These are phyloP conservation scores for Parnassius apollo DNA, from an alignment of 2,888 invertebrate genomes.

Conservation along the genomic window DNA sequence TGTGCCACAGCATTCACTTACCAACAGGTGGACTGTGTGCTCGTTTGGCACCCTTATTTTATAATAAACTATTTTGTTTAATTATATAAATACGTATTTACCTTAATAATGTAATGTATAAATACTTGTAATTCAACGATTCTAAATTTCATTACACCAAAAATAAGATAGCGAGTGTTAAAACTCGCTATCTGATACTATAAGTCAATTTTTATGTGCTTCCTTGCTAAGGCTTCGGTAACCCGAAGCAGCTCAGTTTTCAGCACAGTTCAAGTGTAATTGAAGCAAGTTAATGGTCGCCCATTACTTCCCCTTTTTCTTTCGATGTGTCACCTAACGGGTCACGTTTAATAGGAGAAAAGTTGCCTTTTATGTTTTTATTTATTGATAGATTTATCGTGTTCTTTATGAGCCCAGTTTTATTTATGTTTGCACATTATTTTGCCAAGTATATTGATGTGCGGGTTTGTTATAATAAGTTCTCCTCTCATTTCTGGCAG, in stretches of 20 bases:
- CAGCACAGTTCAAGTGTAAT: slow-evolving; percentile 42
- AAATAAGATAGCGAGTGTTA: slow-evolving; percentile 13
- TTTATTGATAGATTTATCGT: not conserved
- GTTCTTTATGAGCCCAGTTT: not conserved
- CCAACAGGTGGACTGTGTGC: too few species aligned
- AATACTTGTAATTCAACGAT: not conserved
- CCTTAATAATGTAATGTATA: too few species aligned
- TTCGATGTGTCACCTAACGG: slow-evolving; percentile 22
- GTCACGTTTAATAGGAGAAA: slow-evolving; percentile 11
- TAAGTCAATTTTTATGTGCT: slow-evolving; percentile 14
- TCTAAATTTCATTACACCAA: slow-evolving; percentile 1
- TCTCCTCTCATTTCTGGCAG: too few species aligned
- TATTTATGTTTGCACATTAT: too few species aligned
- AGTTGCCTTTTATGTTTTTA: not conserved
- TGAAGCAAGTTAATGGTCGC: slow-evolving; percentile 46
- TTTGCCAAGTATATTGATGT: too few species aligned
- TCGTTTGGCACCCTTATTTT: too few species aligned
- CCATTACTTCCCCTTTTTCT: slow-evolving; percentile 41
- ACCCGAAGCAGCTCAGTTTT: slow-evolving; percentile 45
- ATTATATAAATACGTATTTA: too few species aligned
- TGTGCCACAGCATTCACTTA: too few species aligned
- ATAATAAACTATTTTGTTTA: too few species aligned
- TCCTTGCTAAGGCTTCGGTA: slow-evolving; percentile 36
- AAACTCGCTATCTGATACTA: slow-evolving; percentile 20
- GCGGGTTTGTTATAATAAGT: too few species aligned